A percentile compares a stretch with the other conserved stretches of the same genome.
These are phyloP conservation scores for Drosophila sordidapex DNA, from an alignment of 2,888 invertebrate species.

Conservation along the genomic window DNA sequence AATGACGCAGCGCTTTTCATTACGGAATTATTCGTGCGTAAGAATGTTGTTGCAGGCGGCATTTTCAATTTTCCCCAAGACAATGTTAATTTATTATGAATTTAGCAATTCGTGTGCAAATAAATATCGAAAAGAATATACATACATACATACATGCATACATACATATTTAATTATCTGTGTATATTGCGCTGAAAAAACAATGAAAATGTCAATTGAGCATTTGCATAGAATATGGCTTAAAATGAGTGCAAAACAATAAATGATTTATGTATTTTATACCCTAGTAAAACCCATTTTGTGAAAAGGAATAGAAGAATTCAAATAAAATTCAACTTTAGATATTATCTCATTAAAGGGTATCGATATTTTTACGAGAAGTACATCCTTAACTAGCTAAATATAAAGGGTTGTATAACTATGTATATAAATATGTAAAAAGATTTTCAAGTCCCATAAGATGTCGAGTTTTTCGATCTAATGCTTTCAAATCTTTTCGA, in stretches of 20 bases:
- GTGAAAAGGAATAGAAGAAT: neutral
- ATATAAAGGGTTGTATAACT: neutral
- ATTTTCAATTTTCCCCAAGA: conserved; percentile 73
- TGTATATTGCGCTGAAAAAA: conserved; percentile 17
- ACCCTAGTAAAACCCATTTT: neutral
- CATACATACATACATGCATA: conserved; percentile 20
- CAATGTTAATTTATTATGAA: conserved; percentile 77
- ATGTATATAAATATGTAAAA: neutral
- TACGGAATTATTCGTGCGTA: conserved; percentile 80
- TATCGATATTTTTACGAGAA: neutral
- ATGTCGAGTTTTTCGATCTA: neutral
- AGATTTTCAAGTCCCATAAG: neutral
- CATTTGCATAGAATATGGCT: conserved; percentile 41
- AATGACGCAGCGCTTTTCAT: conserved; percentile 69
- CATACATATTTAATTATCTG: conserved; percentile 43
- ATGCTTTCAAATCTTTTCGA: neutral
- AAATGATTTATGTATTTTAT: conserved; percentile 42
- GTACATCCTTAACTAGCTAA: neutral
- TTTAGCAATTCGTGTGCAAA: conserved; percentile 80
- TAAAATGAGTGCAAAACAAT: conserved; percentile 11
- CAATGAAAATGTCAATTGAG: conserved; percentile 61
- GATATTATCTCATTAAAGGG: neutral
- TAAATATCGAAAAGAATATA: conserved; percentile 41
- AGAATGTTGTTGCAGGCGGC: conserved; percentile 70
- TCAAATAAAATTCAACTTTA: neutral